Base-by-base conservation (phyloP, 1,140 invertebrate genomes). In the Acromyrmex heyeri region DNA sequence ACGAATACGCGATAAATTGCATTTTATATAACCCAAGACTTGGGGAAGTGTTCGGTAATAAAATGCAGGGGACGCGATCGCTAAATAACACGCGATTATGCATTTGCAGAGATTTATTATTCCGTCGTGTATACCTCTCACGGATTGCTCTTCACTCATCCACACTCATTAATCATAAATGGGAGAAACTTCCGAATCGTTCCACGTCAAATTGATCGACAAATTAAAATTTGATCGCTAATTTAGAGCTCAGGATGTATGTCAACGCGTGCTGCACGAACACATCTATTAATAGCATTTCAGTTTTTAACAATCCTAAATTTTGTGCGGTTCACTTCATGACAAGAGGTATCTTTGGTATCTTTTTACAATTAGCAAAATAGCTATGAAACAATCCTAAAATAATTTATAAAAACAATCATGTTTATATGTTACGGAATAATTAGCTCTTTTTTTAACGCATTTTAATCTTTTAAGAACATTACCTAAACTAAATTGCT, bases 41-140 rank as follows among this genome's bases (percentile, higher is more conserved):
- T 14, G 14, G 16, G 27, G 16, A 16, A 57, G 53, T 16, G 14
- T 30, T 30, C 21, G 57, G 14, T 61, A 83, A 83, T 81, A 70
- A 81, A 81, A 70, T 70, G 64, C 34, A 24, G 8, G 62, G 12
- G 8, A 38, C n/a, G 44, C 18, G n/a, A 44, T n/a, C 78, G 21
- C 34, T 44, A 62, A 82, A 61, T 73, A 61, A 75, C 69, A 61
- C 55, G 50, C 34, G 24, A 82, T 79, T 79, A 79, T 64, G 27
- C 48, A 65, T 55, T 79, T 48, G 24, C 30, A 16, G 18, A 73
- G 55, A 83, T 81, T 81, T 57, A 81, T 81, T 70, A 70, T 59
- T 81, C 34, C 76, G 27, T 34, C 48, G 14, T 14, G 48, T 18
- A 24, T 53, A 44, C 14, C 16, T n/a, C 5, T 55, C 48, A 18